Percentiles rank a stretch among this genome's conserved stretches.
These are phyloP conservation scores for Aphidoletes aphidimyza DNA, from an alignment of 2,888 invertebrate species.

Conservation along the genomic window DNA sequence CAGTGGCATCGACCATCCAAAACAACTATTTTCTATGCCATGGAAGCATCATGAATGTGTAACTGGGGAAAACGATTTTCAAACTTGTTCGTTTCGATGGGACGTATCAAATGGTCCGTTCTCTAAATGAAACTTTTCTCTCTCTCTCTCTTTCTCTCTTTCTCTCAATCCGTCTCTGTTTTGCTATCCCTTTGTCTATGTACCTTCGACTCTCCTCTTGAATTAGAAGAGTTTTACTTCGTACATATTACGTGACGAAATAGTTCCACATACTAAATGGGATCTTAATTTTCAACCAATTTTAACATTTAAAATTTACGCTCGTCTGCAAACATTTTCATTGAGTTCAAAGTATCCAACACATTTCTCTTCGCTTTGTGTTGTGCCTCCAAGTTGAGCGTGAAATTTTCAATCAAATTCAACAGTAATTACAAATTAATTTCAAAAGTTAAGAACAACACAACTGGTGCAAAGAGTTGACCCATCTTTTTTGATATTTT, in stretches of 20 bases:
- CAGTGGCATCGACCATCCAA: too few relatives aligned
- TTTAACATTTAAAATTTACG: neutral
- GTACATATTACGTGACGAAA: conserved; percentile 10
- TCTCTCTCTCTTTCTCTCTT: neutral
- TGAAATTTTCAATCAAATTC: too few relatives aligned
- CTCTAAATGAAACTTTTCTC: neutral
- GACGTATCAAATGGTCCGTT: conserved; percentile 19
- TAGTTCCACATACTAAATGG: neutral
- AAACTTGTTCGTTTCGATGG: conserved; percentile 3
- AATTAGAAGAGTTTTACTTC: neutral
- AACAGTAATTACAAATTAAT: too few relatives aligned
- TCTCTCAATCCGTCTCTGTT: neutral
- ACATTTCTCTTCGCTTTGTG: neutral
- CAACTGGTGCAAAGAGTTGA: too few relatives aligned
- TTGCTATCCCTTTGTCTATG: neutral
- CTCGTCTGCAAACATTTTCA: neutral
- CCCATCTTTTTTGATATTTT: too few relatives aligned
- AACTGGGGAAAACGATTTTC: neutral
- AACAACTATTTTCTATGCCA: neutral
- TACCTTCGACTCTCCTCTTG: too few relatives aligned
- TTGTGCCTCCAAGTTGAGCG: too few relatives aligned
- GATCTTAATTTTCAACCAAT: neutral
- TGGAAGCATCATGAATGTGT: neutral
- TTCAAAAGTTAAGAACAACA: too few relatives aligned
- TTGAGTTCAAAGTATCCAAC: neutral